A percentile compares a stretch with the other conserved stretches of the same genome.
Evolutionary conservation across 2,888 invertebrate genomes (phyloP).

Genomic region (Dorcus hopei): DNA sequence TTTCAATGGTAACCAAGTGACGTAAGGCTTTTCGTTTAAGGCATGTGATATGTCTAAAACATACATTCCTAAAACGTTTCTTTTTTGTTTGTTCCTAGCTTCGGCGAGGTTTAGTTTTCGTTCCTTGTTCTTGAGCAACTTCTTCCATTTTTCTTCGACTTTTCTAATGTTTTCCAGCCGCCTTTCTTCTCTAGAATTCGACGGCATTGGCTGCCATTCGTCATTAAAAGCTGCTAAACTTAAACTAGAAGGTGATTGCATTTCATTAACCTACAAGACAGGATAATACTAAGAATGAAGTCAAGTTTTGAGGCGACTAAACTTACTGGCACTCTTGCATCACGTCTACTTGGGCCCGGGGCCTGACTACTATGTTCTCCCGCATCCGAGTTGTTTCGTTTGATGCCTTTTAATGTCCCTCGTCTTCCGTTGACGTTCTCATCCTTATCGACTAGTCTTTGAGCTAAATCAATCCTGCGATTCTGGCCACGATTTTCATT

Average conservation of each 20-base stretch:
- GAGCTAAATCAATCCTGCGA: slow-evolving; percentile 39
- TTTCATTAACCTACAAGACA: not conserved
- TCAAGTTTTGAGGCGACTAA: not conserved
- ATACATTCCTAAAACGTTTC: slow-evolving; percentile 75
- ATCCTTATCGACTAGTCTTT: slow-evolving; percentile 59
- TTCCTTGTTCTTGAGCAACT: slow-evolving; percentile 19
- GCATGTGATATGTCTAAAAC: slow-evolving; percentile 79
- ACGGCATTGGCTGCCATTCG: slow-evolving; percentile 20
- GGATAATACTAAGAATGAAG: not conserved
- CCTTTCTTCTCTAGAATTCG: slow-evolving; percentile 54
- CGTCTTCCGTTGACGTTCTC: slow-evolving; percentile 72
- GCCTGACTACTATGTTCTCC: slow-evolving; percentile 20
- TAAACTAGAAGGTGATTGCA: slow-evolving; percentile 37
- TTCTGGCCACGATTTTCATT: slow-evolving; percentile 35
- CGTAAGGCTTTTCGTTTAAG: slow-evolving; percentile 62
- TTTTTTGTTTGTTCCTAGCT: slow-evolving; percentile 48
- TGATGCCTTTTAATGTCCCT: slow-evolving; percentile 52
- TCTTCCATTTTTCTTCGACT: slow-evolving; percentile 53
- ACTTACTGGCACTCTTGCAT: slow-evolving; percentile 2
- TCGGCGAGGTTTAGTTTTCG: slow-evolving; percentile 30
- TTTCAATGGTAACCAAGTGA: slow-evolving; percentile 68
- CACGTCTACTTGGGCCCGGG: slow-evolving; percentile 5
- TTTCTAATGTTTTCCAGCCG: slow-evolving; percentile 63
- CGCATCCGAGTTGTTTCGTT: slow-evolving; percentile 23
- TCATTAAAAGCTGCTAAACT: slow-evolving; percentile 58